These are phyloP conservation scores for Hofmannophila pseudospretella DNA, from an alignment of 2,888 invertebrate genomes.

Conservation along the genomic window DNA sequence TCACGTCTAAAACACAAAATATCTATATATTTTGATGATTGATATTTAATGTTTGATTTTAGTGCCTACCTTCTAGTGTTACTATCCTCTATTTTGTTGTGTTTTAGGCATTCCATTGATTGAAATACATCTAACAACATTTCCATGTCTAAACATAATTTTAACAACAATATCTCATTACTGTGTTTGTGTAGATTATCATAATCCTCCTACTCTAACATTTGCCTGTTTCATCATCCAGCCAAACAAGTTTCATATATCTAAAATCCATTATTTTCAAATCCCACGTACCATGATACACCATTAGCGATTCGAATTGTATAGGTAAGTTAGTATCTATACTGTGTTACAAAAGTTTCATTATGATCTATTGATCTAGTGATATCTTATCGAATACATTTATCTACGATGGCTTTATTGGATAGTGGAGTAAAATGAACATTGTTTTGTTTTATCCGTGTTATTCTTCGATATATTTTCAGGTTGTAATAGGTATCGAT, in stretches of 20 bases:
- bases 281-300: conserved; percentile 14
- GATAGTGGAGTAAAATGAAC: conserved; percentile 16
- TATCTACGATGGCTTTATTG: conserved; percentile 41
- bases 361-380: conserved; percentile 61
- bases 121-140: too few relatives aligned
- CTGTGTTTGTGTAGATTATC: too few relatives aligned
- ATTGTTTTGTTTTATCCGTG: conserved; percentile 1
- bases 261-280: conserved; percentile 13
- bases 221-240: conserved; percentile 9
- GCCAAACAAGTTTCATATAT: conserved; percentile 4
- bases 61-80: too few relatives aligned
- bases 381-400: conserved; percentile 63
- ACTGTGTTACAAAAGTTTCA: conserved; percentile 38
- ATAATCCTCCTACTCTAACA: too few relatives aligned
- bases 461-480: conserved; percentile 2
- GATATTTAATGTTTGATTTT: too few relatives aligned
- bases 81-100: too few relatives aligned
- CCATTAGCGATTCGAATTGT: conserved; percentile 5
- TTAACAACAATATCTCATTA: background rate
- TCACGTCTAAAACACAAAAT: too few relatives aligned
- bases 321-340: background rate
- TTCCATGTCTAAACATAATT: too few relatives aligned
- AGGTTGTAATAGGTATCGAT: too few relatives aligned
- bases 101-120: too few relatives aligned
- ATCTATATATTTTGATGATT: too few relatives aligned